Percentiles rank a stretch among this genome's conserved stretches.
phyloP scores from a whole-genome alignment of 2,113 vertebrate species.

The Empidonax alnorum region DNA sequence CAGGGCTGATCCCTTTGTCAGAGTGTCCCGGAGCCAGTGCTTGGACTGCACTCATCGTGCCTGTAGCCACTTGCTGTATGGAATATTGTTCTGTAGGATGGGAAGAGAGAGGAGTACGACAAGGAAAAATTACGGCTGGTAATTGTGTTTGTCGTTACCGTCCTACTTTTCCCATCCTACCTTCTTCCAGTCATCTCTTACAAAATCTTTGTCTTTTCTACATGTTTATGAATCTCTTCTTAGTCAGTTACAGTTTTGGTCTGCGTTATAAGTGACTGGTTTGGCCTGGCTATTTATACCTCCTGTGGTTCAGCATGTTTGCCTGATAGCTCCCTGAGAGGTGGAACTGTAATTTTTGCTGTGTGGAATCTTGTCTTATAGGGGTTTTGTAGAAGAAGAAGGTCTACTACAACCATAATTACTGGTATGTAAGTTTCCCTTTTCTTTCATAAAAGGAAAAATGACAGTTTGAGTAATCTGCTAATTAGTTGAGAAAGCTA shows the following conservation, averaged over 20 bases:
- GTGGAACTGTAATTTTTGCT: slow-evolving; percentile 73
- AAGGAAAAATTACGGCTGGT: slow-evolving; percentile 63
- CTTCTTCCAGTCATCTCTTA: slow-evolving; percentile 60
- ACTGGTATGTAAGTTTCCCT: slow-evolving; percentile 76
- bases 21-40: background rate
- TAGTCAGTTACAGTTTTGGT: slow-evolving; percentile 47
- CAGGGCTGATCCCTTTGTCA: background rate
- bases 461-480: background rate
- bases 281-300: slow-evolving; percentile 63
- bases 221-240: slow-evolving; percentile 60
- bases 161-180: slow-evolving; percentile 71
- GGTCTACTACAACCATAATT: slow-evolving; percentile 70
- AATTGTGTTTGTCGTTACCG: slow-evolving; percentile 65
- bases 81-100: slow-evolving; percentile 73
- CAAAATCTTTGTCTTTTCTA: slow-evolving; percentile 63
- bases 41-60: background rate
- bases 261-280: slow-evolving; percentile 47
- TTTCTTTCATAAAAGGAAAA: slow-evolving; percentile 69
- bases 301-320: slow-evolving; percentile 73
- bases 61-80: slow-evolving; percentile 73
- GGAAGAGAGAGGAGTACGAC: slow-evolving; percentile 64
- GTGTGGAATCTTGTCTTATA: slow-evolving; percentile 78
- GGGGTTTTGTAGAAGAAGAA: slow-evolving; percentile 72
- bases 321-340: slow-evolving; percentile 69
- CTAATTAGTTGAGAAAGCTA: background rate